Evolutionary conservation across 2,113 vertebrate genomes (phyloP), one percentile per base, ranked within the genome.

Genomic region (Pterophyllum scalare): DNA sequence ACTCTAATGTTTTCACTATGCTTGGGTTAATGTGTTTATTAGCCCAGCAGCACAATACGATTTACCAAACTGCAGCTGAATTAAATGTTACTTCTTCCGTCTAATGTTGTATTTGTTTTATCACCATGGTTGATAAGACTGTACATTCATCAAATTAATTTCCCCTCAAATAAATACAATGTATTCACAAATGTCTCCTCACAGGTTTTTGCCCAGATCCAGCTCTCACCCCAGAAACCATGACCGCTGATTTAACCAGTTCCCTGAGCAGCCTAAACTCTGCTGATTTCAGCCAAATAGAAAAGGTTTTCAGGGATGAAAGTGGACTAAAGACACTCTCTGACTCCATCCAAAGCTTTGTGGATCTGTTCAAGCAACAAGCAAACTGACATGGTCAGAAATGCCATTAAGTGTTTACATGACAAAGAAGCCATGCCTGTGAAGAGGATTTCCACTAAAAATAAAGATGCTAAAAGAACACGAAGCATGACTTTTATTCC

Each of bases 141-240:
- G 9, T 24, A 12, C 14, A 59, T 46, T 38, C 13, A 64, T 64
- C 7, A 59, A 33, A 62, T 58, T 3, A 22, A 28, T 22, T 57
- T 35, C 38, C 38, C 7, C 60, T 64, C 19, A n/a, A 20, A 3
- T n/a, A 26, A 43, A 74, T 38, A 1, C 58, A 49, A 46, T 58
- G 3, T 59, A 59, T 57, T 26, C 3, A 19, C 2, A 43, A 3
- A 49, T 77, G 14, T 81, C 14, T 67, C 1, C 35, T 67, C 19
- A 28, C 77, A 92, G 91, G n/a, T 56, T 33, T 88, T 26, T 92
- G 91, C 60, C 49, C 76, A 5, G 87, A 92, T 7, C 80, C 67
- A 3, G 56, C 52, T 17, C 1, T 35, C 13, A 11, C 24, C 19
- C 20, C 65, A 24, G 70, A 59, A 19, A 60, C 24, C 7, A 3